Base-by-base conservation (phyloP, 2,888 invertebrate species). In the Villa cingulata region DNA sequence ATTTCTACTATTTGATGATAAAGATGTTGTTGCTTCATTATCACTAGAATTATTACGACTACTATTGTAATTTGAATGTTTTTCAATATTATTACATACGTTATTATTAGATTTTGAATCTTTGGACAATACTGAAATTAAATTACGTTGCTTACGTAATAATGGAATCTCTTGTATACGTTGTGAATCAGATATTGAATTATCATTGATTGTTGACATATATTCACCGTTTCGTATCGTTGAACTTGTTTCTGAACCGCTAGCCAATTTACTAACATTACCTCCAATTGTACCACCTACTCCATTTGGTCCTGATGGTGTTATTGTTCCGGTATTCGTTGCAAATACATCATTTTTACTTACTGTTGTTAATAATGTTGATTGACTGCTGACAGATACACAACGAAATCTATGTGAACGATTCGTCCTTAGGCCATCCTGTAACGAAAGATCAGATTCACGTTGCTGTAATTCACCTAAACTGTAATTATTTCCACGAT, bases 371-470 rank as follows among this genome's bases (percentile, higher is more conserved):
- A 60, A 52, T 50, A 64, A 44, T 9, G 63, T 63, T 32, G 63
- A 60, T 51, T 68, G 68, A 43, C 62, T 59, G 37, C 65, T 61
- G 46, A 55, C 58, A 41, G 59, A 65, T 19, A 54, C 59, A 58
- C 64, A 66, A 38, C 62, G 62, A 45, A 60, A 59, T 12, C 63
- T 62, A 41, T 61, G 59, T 10, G 62, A 58, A 14, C 56, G 55
- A 36, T 56, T 15, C 27, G 32, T 16, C 5, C 52, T 45, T 23
- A 52, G 17, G n/a, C 43, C 37, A 36, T 67, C 66, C 61, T 67
- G 65, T 56, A 64, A 65, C 54, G 66, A 57, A 54, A 66, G 62
- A 54, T 57, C 62, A 56, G 62, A 63, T 54, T 67, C 65, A 56
- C 65, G 65, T 56, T 64, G 9, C 9, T 32, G 29, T 32, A 32